These are phyloP conservation scores for Drosophila eugracilis DNA, from an alignment of 1,140 invertebrate species.

Conservation along the genomic window DNA sequence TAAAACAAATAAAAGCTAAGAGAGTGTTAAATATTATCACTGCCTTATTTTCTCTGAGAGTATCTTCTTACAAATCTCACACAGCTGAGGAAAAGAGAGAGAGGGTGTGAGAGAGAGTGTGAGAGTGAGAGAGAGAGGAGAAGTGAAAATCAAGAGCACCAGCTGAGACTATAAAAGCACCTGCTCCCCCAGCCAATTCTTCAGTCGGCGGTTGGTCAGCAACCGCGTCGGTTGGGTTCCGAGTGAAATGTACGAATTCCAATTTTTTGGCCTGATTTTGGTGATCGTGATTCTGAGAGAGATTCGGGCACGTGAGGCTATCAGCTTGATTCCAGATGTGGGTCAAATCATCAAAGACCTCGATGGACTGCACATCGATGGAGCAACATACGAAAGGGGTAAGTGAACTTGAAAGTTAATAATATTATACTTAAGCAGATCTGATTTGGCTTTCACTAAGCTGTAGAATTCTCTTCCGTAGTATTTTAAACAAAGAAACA, in stretches of 20 bases:
- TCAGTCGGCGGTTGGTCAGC: slow-evolving; percentile 45
- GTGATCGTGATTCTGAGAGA: slow-evolving; percentile 26
- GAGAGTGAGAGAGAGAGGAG: slow-evolving; percentile 16
- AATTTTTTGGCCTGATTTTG: slow-evolving; percentile 5
- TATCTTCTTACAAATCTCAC: no score
- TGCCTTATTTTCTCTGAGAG: background rate
- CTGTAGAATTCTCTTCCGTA: background rate
- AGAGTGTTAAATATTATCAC: slow-evolving; percentile 25
- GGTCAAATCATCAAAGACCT: slow-evolving; percentile 70
- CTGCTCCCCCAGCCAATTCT: slow-evolving; percentile 24
- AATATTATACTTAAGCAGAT: background rate
- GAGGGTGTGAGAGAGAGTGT: slow-evolving; percentile 1
- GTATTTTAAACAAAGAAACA: no score
- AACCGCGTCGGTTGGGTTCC: slow-evolving; percentile 7
- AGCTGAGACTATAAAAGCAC: slow-evolving; percentile 45
- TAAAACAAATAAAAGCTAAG: slow-evolving; percentile 9
- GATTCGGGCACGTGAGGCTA: slow-evolving; percentile 58
- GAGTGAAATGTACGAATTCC: slow-evolving; percentile 9
- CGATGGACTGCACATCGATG: slow-evolving; percentile 43
- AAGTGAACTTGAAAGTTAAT: slow-evolving; percentile 16
- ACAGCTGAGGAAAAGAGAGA: slow-evolving; percentile 14
- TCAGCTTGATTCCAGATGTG: slow-evolving; percentile 58
- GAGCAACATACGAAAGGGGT: slow-evolving; percentile 22
- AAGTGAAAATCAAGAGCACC: background rate
- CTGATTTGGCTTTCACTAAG: background rate